These are phyloP conservation scores for Sicus ferrugineus DNA, from an alignment of 2,888 invertebrate genomes.

Conservation along the genomic window DNA sequence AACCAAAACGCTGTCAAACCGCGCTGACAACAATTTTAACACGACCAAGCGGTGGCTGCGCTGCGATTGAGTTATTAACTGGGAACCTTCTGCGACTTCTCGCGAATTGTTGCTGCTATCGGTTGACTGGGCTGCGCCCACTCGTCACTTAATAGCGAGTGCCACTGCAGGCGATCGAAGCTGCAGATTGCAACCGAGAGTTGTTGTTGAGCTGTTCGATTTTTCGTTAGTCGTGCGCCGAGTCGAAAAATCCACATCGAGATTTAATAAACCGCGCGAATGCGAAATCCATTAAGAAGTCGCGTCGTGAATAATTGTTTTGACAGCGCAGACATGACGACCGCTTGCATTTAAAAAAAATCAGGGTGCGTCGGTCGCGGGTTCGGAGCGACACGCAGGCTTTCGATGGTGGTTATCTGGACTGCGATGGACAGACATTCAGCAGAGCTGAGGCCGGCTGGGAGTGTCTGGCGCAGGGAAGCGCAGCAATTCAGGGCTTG, in stretches of 20 bases:
- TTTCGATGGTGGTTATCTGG: background rate
- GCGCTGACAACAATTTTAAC: background rate
- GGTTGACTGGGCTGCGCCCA: background rate
- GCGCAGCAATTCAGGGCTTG: background rate
- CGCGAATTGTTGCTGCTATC: background rate
- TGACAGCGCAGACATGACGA: slow-evolving; percentile 6
- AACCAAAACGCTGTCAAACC: background rate
- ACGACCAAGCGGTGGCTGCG: background rate
- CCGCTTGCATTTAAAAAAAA: background rate
- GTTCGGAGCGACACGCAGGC: background rate
- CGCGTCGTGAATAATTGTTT: slow-evolving; percentile 5
- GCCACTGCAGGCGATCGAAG: background rate
- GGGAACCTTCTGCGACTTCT: background rate
- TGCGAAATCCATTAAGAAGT: no score
- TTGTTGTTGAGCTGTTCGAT: background rate
- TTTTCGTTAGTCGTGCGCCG: background rate
- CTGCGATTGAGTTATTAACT: slow-evolving; percentile 3
- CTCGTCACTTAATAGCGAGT: background rate
- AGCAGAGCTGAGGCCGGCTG: background rate
- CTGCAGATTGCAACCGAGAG: background rate
- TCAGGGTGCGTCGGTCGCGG: background rate
- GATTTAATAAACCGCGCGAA: no score
- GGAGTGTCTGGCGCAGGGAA: background rate
- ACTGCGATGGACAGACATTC: no score
- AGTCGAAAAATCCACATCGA: no score